phyloP scores from a whole-genome alignment of 2,113 vertebrate species.

The Paradoxurus hermaphroditus region DNA sequence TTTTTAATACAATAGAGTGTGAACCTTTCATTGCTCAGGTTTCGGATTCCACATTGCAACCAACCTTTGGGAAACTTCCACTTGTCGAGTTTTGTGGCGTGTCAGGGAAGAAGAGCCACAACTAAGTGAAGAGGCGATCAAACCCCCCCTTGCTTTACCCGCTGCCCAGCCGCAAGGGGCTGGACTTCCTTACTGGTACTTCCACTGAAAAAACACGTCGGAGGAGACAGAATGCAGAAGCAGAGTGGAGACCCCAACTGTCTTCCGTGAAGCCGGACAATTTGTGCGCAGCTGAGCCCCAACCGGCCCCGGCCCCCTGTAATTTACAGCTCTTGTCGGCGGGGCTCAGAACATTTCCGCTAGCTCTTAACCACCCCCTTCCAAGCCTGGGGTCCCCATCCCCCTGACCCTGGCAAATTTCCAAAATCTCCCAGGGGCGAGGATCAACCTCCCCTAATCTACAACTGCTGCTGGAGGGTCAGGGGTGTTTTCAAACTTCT shows the following conservation, averaged over 20 bases:
- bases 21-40: background rate
- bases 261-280: background rate
- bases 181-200: background rate
- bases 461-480: background rate
- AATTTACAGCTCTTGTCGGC: background rate
- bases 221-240: background rate
- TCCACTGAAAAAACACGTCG: background rate
- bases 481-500: background rate
- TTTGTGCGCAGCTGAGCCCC: background rate
- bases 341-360: background rate
- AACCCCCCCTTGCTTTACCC: background rate
- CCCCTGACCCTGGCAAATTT: background rate
- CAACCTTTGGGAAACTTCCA: background rate
- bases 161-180: background rate
- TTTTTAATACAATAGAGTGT: background rate
- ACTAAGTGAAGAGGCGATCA: background rate
- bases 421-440: background rate
- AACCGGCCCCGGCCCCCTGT: background rate
- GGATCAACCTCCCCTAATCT: background rate
- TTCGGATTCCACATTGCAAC: background rate
- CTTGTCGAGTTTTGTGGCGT: background rate
- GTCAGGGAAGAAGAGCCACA: background rate
- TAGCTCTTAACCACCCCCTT: background rate
- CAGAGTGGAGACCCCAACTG: background rate
- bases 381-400: background rate